phyloP scores from a whole-genome alignment of 2,888 invertebrate species.

The Spialia ferax region DNA sequence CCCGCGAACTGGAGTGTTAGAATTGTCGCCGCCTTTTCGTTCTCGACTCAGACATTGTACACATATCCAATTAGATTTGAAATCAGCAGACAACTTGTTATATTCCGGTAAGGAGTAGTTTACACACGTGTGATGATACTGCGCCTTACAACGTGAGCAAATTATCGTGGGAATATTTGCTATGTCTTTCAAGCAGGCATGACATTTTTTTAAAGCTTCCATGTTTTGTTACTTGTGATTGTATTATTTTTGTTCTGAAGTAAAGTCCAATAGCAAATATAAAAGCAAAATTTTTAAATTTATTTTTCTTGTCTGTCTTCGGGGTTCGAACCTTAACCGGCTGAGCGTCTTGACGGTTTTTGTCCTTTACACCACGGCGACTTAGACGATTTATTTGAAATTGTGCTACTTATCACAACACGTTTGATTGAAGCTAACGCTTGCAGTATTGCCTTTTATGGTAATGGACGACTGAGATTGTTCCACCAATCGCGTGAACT shows the following conservation, averaged over 20 bases:
- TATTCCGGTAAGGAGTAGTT: background rate
- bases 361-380: background rate
- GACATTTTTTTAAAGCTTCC: background rate
- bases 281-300: background rate
- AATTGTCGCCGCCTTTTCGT: too few relatives aligned
- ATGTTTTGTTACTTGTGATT: background rate
- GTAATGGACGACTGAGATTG: background rate
- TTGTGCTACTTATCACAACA: background rate
- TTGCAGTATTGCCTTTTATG: background rate
- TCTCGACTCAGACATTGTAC: conserved; percentile 7
- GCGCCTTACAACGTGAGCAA: conserved; percentile 1
- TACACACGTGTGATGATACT: background rate
- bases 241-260: background rate
- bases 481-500: background rate
- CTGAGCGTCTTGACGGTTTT: background rate
- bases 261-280: background rate
- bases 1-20: conserved; percentile 5
- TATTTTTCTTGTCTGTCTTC: background rate
- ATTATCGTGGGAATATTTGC: background rate
- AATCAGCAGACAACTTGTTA: background rate
- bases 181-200: background rate
- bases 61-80: conserved; percentile 3
- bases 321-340: background rate
- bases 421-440: background rate
- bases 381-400: background rate